Evolutionary conservation across 1,140 invertebrate genomes (phyloP).

Genomic region (Manduca sexta): DNA sequence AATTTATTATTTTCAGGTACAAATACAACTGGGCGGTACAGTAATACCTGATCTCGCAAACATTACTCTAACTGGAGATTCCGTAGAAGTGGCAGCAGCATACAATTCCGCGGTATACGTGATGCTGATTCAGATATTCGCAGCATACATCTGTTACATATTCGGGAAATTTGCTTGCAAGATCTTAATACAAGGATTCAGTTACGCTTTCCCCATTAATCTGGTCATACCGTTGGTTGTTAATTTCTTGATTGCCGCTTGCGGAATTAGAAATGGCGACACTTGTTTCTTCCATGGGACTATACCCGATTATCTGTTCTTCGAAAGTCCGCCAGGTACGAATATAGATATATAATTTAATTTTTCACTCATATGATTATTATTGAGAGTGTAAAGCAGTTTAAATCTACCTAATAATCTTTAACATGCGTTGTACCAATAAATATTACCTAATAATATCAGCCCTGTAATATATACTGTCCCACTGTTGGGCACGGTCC

Average conservation of each 20-base stretch:
- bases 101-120: constrained; percentile 85
- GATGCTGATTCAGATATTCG: constrained; percentile 85
- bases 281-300: constrained; percentile 90
- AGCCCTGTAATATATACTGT: too few relatives aligned
- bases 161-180: constrained; percentile 97
- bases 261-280: constrained; percentile 88
- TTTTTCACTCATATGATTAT: too few relatives aligned
- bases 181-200: constrained; percentile 96
- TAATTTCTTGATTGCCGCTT: constrained; percentile 90
- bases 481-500: too few relatives aligned
- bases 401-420: too few relatives aligned
- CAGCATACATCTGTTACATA: constrained; percentile 91
- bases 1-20: constrained; percentile 67
- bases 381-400: too few relatives aligned
- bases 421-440: too few relatives aligned
- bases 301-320: constrained; percentile 92
- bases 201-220: constrained; percentile 95
- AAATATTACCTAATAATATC: too few relatives aligned
- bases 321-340: constrained; percentile 83
- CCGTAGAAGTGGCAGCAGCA: constrained; percentile 78
- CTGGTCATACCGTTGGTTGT: constrained; percentile 92
- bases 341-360: constrained; percentile 1
- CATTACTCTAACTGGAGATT: constrained; percentile 81
- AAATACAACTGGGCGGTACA: constrained; percentile 69
- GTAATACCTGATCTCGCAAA: constrained; percentile 84